Conservation (phyloP, 2,797 vertebrate genomes). For the Chelon auratus region DNA sequence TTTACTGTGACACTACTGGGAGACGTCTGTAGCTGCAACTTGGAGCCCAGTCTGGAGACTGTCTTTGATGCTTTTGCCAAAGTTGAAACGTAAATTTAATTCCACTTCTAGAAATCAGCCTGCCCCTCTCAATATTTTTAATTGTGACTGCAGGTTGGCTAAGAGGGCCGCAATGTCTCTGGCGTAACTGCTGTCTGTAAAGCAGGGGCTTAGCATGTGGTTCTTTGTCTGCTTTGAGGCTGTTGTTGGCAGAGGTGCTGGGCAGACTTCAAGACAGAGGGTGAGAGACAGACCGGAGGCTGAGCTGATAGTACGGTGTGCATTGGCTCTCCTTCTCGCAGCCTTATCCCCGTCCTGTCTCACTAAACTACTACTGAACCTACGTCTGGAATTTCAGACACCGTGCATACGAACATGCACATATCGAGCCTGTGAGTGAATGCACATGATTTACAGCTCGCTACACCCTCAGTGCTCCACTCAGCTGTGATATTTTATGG, state of each 20-base stretch:
- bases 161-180: background rate
- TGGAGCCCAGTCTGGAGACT: too few relatives aligned
- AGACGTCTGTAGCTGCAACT: too few relatives aligned
- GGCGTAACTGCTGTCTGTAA: slow-evolving; percentile 4
- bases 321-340: slow-evolving; percentile 41
- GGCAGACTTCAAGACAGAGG: slow-evolving; percentile 34
- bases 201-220: slow-evolving; percentile 26
- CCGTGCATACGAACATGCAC: background rate
- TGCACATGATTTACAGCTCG: slow-evolving; percentile 52
- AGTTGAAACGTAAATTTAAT: background rate
- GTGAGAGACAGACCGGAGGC: slow-evolving; percentile 27
- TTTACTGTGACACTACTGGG: too few relatives aligned
- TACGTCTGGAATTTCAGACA: slow-evolving; percentile 47
- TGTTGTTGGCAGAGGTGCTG: slow-evolving; percentile 4
- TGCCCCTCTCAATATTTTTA: slow-evolving; percentile 2
- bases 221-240: slow-evolving; percentile 13
- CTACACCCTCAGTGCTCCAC: slow-evolving; percentile 6
- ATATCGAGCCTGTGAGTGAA: slow-evolving; percentile 10
- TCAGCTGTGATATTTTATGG: slow-evolving; percentile 48
- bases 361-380: slow-evolving; percentile 27
- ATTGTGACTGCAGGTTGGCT: slow-evolving; percentile 7
- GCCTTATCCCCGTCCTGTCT: slow-evolving; percentile 21
- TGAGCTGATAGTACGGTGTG: slow-evolving; percentile 37
- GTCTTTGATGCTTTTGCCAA: too few relatives aligned
- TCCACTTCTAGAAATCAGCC: slow-evolving; percentile 14